Base-by-base conservation (phyloP, 92 coral and sea anemone species). In the Siderastrea siderea region DNA sequence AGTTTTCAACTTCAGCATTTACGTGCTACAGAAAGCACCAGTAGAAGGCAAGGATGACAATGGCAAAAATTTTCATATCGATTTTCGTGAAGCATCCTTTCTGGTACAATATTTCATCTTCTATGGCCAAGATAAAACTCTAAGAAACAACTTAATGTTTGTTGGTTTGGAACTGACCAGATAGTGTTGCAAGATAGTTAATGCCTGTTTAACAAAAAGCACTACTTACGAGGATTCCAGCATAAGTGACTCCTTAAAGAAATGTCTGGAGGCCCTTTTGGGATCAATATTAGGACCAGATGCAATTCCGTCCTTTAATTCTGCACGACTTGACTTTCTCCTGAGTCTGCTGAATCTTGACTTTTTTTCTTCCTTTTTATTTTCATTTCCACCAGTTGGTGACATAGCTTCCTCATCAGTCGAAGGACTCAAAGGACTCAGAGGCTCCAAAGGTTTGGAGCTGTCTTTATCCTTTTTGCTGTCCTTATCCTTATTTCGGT, bases 161-260 rank as follows among this genome's bases (percentile, higher is more conserved):
- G 17, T 14, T 17, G 6, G 63, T 26, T 53, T 67, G 74, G 50
- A 38, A 67, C 47, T 80, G 74, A 16, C 74, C 84, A 80, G 73
- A 65, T 74, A 19, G 19, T 15, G 0, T 13, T 48, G 50, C 74
- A 38, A 38, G 17, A 9, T 43, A 47, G 47, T 2, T 9, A 13
- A 10, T 7, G 19, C 6, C 54, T 69, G 47, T 55, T 46, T 71
- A 17, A 68, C 52, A 70, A 80, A 71, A 49, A 52, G 17, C 16
- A 53, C 74, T 95, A 96, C 98, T 96, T 94, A 96, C 98, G 98
- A 96, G 53, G 98, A 83, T 81, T 96, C 98, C 77, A 96, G 91
- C 93, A 94, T 89, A 16, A 95, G 75, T 1, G 98, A 94, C 50
- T 96, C 99, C 84, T 90, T 90, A 61, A 95, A 82, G 84, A 84